phyloP scores from a whole-genome alignment of 2,888 invertebrate genomes.

The Hecatera dysodea region DNA sequence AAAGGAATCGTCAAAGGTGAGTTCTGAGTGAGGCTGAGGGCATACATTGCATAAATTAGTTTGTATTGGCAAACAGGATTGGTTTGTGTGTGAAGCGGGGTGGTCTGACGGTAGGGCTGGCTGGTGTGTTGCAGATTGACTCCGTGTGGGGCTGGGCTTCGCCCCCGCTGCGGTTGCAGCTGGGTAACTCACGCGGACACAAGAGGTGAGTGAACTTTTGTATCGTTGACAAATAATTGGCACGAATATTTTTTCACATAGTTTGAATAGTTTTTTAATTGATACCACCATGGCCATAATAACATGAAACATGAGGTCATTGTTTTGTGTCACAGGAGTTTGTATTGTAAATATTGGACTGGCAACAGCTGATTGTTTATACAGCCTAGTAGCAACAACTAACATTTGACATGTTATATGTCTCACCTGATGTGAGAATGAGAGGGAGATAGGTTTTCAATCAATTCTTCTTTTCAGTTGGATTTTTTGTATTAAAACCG shows the following conservation, averaged over 20 bases:
- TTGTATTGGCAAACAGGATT: slow-evolving; percentile 75
- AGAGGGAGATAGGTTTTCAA: slow-evolving; percentile 23
- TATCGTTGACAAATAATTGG: slow-evolving; percentile 68
- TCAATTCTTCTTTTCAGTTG: neutral
- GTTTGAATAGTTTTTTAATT: slow-evolving; percentile 64
- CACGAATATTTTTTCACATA: slow-evolving; percentile 66
- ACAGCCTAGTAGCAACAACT: slow-evolving; percentile 48
- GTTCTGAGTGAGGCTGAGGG: slow-evolving; percentile 76
- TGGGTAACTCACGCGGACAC: slow-evolving; percentile 92
- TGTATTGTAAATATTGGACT: slow-evolving; percentile 59
- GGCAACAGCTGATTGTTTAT: slow-evolving; percentile 67
- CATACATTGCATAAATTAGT: slow-evolving; percentile 83
- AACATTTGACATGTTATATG: slow-evolving; percentile 36
- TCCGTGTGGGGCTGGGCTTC: slow-evolving; percentile 98
- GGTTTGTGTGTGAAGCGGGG: slow-evolving; percentile 68
- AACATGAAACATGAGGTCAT: slow-evolving; percentile 54
- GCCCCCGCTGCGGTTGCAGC: slow-evolving; percentile 96
- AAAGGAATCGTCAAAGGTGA: slow-evolving; percentile 87
- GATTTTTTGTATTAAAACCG: neutral
- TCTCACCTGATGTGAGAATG: slow-evolving; percentile 15
- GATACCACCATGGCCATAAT: slow-evolving; percentile 49
- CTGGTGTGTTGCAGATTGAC: slow-evolving; percentile 94
- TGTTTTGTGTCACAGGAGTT: slow-evolving; percentile 56
- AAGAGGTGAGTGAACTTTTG: slow-evolving; percentile 85
- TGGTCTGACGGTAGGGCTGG: slow-evolving; percentile 67